Evolutionary conservation across 2,888 invertebrate genomes (phyloP).

Genomic region (Plagiodera versicolora): DNA sequence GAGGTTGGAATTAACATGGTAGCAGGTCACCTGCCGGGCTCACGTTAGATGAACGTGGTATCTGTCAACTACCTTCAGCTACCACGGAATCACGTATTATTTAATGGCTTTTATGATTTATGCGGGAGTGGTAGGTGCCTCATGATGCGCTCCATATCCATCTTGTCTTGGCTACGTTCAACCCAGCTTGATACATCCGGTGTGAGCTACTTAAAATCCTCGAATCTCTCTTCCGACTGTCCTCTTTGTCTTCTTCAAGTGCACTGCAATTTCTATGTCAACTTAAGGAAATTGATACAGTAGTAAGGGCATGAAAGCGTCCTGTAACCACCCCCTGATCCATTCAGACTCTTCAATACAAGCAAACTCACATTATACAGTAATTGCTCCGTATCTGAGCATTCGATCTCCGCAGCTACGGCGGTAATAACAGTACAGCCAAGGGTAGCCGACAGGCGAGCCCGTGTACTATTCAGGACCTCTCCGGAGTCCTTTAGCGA

Average conservation of each 20-base stretch:
- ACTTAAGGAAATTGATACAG: constrained; percentile 4
- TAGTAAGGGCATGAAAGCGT: constrained; percentile 6
- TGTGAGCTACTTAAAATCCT: not conserved
- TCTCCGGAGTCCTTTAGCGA: not conserved
- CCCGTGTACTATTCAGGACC: not conserved
- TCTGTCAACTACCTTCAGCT: constrained; percentile 47
- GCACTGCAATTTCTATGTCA: not conserved
- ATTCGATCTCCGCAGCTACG: constrained; percentile 18
- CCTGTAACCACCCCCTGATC: constrained; percentile 10
- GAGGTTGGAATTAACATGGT: constrained; percentile 38
- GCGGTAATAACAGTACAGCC: constrained; percentile 4
- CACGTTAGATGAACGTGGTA: constrained; percentile 44
- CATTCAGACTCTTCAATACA: constrained; percentile 11
- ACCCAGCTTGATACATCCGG: constrained; percentile 33
- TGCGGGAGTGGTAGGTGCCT: constrained; percentile 41
- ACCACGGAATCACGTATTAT: constrained; percentile 45
- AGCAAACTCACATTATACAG: constrained; percentile 34
- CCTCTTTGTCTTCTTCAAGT: too few relatives aligned
- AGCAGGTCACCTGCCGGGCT: constrained; percentile 44
- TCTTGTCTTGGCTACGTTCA: constrained; percentile 32
- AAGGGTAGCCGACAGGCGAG: not conserved
- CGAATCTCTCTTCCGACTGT: not conserved
- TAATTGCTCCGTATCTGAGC: constrained; percentile 37
- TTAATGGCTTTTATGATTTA: constrained; percentile 46
- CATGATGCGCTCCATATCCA: constrained; percentile 34